Base-by-base conservation (phyloP, 2,797 vertebrate genomes). In the Petrocephalus sullivani region DNA sequence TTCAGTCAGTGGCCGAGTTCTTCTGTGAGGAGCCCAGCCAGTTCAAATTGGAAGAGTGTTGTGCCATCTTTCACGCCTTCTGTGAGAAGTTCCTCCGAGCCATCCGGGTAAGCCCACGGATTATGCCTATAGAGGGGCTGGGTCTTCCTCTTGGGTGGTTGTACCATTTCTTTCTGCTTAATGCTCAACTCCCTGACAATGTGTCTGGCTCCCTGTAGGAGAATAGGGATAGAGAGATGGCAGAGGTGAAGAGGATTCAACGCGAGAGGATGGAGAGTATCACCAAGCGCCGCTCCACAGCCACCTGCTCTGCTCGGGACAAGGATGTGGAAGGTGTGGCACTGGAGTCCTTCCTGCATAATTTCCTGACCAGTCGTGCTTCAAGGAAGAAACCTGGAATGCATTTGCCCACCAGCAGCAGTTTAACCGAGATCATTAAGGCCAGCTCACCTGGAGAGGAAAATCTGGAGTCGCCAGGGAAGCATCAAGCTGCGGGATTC, bases 21-120 rank as follows among this genome's bases (percentile, higher is more conserved):
- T 96, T 96, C 92, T 97, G 97, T 84, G 96, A 97, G 91, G 96
- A 97, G 4, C 90, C 95, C 57, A 89, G 37, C 10, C 93, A 91
- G 51, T 96, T 97, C 91, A 93, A 90, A 89, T 91, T 97, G 91
- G 94, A 97, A 2, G 96, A 96, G 86, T 96, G 96, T 88, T 97
- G 95, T 89, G 92, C 93, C 58, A 92, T 96, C 89, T 96, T 97
- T 90, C 90, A 93, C 58, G 95, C 94, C 9, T 97, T 97, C 89
- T 96, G 96, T 90, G 94, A 95, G 88, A 95, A 87, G 87, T 97
- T 97, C 87, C 90, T 90, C 12, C 89, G 92, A 0, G 96, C 96
- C 7, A 90, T 95, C 9, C 94, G 96, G 95, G 97, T 97, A 89
- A 90, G 37, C 8, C 14, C n/a, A 10, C 8, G 49, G 49, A 54